phyloP scores from a whole-genome alignment of 2,113 vertebrate genomes.

The Seriola rivoliana region DNA sequence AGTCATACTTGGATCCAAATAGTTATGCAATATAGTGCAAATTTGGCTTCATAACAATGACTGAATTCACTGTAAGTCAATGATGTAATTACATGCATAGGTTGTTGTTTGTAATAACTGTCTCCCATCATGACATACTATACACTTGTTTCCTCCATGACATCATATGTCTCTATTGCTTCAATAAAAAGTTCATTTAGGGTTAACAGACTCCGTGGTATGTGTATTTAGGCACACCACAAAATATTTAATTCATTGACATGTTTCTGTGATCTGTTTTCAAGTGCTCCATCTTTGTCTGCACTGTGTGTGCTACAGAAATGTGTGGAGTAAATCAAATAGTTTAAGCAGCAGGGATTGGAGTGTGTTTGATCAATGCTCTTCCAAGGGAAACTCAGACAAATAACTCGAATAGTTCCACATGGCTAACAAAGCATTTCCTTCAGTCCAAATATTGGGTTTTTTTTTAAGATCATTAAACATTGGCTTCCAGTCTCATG shows the following conservation, averaged over 20 bases:
- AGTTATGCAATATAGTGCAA: neutral
- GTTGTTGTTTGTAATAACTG: slow-evolving; percentile 7
- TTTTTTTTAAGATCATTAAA: slow-evolving; percentile 20
- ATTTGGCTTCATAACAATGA: slow-evolving; percentile 9
- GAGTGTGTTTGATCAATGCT: slow-evolving; percentile 31
- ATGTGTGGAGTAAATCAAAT: slow-evolving; percentile 1
- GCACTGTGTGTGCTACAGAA: neutral
- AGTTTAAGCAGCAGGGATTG: slow-evolving; percentile 9
- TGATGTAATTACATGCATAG: slow-evolving; percentile 30
- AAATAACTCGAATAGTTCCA: slow-evolving; percentile 39
- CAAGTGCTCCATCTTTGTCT: neutral
- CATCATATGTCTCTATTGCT: neutral
- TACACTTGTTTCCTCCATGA: neutral
- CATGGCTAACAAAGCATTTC: slow-evolving; percentile 15
- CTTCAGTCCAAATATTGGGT: slow-evolving; percentile 19
- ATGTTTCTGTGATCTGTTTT: neutral
- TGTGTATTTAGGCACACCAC: neutral
- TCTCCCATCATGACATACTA: neutral
- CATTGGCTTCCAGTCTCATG: slow-evolving; percentile 17
- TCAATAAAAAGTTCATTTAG: slow-evolving; percentile 17
- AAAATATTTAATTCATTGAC: neutral
- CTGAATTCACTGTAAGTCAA: neutral
- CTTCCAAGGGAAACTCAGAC: slow-evolving; percentile 41
- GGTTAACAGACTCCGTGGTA: neutral
- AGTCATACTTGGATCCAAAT: slow-evolving; percentile 25